Base-by-base conservation (phyloP, 2,888 invertebrate genomes). In the Argyra leucocephala region DNA sequence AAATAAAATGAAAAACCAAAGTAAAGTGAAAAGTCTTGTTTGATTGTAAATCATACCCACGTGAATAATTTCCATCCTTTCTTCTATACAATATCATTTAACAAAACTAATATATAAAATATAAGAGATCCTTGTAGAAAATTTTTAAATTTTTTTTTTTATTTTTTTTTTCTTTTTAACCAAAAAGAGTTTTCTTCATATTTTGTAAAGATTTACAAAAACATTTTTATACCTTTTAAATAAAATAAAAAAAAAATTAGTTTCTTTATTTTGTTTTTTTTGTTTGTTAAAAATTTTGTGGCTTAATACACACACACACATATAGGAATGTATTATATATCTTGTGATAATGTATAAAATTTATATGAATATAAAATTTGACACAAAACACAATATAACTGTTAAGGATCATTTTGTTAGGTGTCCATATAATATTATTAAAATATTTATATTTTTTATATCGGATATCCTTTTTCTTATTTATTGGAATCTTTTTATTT, bases 1-100 rank as follows among this genome's bases (percentile, higher is more conserved):
- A 68, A 66, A 66, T 61, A 68, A 64, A 63, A 61, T 58, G 57
- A 64, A 64, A 63, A 60, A 37, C 62, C 63, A 31, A 64, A 69
- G 63, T 67, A 69, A 69, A 69, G 69, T 69, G 67, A 66, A 69
- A 69, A 69, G 63, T 65, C 66, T 66, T 69, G 69, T 69, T 65
- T 64, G 67, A 61, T 66, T 65, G 65, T 69, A 69, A 69, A 69
- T 69, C 69, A 69, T 69, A 63, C 65, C 67, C 66, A 64, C 64
- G 67, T 69, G 67, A 67, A 67, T 69, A 69, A 69, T 69, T 67
- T 66, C 61, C 58, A 58, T 57, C 59, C 64, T 63, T 59, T 23
- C 23, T 15, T 31, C 12, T 6, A 6, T 31, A 7, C n/a, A n/a
- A n/a, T 26, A 26, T 26, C 26, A 26, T 26, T n/a, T 48, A 18